These are phyloP conservation scores for Poeciliopsis prolifica DNA, from an alignment of 2,113 vertebrate species.

Conservation along the genomic window DNA sequence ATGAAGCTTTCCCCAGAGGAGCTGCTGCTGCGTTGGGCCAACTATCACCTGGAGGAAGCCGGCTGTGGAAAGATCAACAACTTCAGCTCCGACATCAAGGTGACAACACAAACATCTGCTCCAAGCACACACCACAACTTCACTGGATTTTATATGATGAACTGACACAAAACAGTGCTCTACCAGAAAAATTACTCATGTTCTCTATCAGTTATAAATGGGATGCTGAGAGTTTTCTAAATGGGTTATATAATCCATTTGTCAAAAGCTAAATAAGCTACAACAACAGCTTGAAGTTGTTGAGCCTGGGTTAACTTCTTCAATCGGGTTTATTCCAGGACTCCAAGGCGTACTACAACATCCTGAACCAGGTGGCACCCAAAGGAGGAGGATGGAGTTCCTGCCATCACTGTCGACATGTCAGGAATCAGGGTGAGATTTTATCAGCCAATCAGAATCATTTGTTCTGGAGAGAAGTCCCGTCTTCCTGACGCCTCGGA, in stretches of 20 bases:
- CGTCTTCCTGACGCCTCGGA: background rate
- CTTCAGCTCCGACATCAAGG: conserved; percentile 96
- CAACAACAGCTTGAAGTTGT: background rate
- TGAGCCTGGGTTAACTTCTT: background rate
- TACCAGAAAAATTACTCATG: too few species aligned
- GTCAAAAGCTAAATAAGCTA: background rate
- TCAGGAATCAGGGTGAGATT: conserved; percentile 87
- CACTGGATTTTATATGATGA: background rate
- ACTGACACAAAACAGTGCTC: too few species aligned
- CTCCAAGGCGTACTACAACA: conserved; percentile 93
- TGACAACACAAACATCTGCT: conserved; percentile 36
- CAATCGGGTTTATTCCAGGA: conserved; percentile 78
- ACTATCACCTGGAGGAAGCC: conserved; percentile 92
- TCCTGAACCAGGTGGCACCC: conserved; percentile 92
- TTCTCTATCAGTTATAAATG: background rate
- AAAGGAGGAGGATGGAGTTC: conserved; percentile 91
- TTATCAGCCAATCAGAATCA: background rate
- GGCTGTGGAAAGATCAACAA: conserved; percentile 92
- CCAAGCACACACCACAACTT: background rate
- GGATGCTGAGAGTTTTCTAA: too few species aligned
- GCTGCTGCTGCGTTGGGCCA: conserved; percentile 94
- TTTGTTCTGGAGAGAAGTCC: background rate
- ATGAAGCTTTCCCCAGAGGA: conserved; percentile 98
- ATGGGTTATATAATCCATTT: background rate
- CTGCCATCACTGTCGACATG: conserved; percentile 89